Evolutionary conservation across 2,888 invertebrate genomes (phyloP).

Genomic region (Bembecia ichneumoniformis): DNA sequence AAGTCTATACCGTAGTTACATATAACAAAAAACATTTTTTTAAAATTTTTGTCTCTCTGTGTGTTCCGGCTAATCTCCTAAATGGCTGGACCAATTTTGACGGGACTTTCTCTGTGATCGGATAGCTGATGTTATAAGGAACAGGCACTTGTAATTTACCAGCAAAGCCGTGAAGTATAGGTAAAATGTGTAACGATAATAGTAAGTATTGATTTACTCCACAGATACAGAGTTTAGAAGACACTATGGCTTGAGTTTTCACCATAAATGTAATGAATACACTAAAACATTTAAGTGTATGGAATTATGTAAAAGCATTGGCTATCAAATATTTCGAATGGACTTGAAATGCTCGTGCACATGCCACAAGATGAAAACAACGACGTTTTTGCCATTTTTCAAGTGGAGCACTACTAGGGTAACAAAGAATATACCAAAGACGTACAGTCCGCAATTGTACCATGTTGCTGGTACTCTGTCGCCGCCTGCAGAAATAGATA

Average conservation of each 20-base stretch:
- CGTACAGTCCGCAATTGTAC: conserved; percentile 36
- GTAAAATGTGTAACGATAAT: too few species aligned
- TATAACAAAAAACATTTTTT: too few species aligned
- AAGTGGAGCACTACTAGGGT: conserved; percentile 47
- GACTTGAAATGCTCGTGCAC: conserved; percentile 37
- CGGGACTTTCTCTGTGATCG: too few species aligned
- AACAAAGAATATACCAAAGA: conserved; percentile 25
- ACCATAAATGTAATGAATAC: conserved; percentile 31
- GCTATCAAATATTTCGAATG: conserved; percentile 40
- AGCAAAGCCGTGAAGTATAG: too few species aligned
- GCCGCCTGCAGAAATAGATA: too few species aligned
- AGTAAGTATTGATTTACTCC: conserved; percentile 1
- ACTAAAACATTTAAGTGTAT: conserved; percentile 45
- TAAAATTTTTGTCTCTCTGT: too few species aligned
- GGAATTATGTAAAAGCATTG: conserved; percentile 45
- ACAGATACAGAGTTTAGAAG: conserved; percentile 30
- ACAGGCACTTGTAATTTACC: too few species aligned
- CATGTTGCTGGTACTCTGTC: conserved; percentile 39
- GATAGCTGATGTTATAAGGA: too few species aligned
- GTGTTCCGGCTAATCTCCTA: too few species aligned
- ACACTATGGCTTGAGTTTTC: conserved; percentile 43
- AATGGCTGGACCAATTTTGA: too few species aligned
- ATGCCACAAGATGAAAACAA: conserved; percentile 42
- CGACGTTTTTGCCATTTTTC: conserved; percentile 39
- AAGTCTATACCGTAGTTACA: too few species aligned